Evolutionary conservation across 2,113 vertebrate species (phyloP).

Genomic region (Phaethornis superciliosus): DNA sequence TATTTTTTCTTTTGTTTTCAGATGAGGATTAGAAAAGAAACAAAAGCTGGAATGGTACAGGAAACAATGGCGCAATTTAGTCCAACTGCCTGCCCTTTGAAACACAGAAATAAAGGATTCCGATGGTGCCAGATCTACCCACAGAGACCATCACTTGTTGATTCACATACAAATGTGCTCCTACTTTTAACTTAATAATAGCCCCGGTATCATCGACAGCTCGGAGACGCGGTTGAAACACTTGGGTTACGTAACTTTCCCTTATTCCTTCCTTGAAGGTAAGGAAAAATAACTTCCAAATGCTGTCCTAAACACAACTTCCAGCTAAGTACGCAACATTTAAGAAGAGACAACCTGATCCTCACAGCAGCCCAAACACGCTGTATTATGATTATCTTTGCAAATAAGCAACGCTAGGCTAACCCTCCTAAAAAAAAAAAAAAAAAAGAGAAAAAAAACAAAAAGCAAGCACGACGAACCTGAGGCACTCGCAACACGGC

Average conservation of each 20-base stretch:
- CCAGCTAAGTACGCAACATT: neutral
- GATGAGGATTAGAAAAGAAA: neutral
- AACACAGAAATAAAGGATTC: neutral
- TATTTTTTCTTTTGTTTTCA: neutral
- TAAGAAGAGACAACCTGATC: neutral
- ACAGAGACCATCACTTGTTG: neutral
- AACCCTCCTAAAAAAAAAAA: neutral
- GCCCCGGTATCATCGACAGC: neutral
- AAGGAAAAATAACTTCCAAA: neutral
- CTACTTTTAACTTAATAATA: neutral
- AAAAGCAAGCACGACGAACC: neutral
- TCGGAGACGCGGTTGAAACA: neutral
- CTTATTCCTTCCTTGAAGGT: neutral
- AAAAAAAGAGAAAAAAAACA: neutral
- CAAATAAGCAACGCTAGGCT: neutral
- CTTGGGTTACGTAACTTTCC: neutral
- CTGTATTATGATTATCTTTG: neutral
- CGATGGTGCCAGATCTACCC: neutral
- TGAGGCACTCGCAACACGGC: neutral
- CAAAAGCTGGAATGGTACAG: neutral
- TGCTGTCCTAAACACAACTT: neutral
- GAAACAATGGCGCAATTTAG: neutral
- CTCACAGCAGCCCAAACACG: neutral
- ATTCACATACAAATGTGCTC: neutral
- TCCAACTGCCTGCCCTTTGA: neutral